Base-by-base conservation (phyloP, 2,113 vertebrate genomes). In the Clarias batrachus region DNA sequence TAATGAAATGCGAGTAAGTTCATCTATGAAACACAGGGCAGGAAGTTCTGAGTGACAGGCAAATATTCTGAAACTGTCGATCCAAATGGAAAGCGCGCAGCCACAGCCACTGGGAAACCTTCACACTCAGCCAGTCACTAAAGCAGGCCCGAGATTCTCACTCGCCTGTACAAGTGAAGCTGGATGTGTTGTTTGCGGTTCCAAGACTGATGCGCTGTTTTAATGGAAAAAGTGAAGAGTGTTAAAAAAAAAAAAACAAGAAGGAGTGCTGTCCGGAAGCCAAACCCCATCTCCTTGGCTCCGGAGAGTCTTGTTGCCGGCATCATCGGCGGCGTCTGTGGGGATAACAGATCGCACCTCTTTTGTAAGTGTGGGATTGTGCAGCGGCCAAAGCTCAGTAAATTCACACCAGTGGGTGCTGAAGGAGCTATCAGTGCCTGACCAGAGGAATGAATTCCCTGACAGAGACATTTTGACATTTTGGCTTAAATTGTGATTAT, bases 291-390 rank as follows among this genome's bases (percentile, higher is more conserved):
- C 86, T 89, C 85, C 81, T 81, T 87, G 85, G 83, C 83, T 87
- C 83, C 87, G 56, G 14, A 17, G 30, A 80, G 83, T 84, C 84
- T 71, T 85, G 52, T 85, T 90, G 82, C 81, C 81, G 41, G 73
- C 71, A 87, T 85, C 77, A 63, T 85, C 70, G 48, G 70, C 70
- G 78, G 89, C 83, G 65, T 87, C 88, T 87, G 86, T 62, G 81
- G 83, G 84, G 52, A 86, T 90, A 83, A 90, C 84, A 57, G 86
- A 90, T 87, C 62, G 30, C 88, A 87, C 84, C 88, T 88, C 83
- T 81, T 87, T 86, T 84, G 88, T 89, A 74, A 74, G 84, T 77
- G 48, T 84, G 79, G 74, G 86, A 87, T 60, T 87, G 89, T 59
- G 60, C 33, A 65, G n/a, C 62, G 60, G 86, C 90, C 90, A 87